Percentiles rank a stretch among this genome's conserved stretches.
These are phyloP conservation scores for Odontesthes bonariensis DNA, from an alignment of 2,113 vertebrate species.

Conservation along the genomic window DNA sequence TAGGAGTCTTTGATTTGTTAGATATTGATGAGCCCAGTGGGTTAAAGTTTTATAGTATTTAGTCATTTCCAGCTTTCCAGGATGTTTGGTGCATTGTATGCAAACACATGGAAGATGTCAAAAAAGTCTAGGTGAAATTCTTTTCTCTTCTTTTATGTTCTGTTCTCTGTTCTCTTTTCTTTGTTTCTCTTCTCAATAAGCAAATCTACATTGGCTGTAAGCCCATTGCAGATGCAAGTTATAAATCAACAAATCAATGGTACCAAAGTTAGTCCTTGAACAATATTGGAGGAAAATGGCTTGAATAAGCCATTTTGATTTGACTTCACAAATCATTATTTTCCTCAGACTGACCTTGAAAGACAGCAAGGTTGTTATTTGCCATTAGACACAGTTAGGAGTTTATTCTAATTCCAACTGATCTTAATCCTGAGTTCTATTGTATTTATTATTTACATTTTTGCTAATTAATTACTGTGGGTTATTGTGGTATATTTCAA, in stretches of 20 bases:
- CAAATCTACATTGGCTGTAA: conserved; percentile 37
- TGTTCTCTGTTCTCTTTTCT: not conserved
- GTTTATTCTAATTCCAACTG: conserved; percentile 1
- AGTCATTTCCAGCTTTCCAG: no score
- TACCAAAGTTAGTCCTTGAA: conserved; percentile 71
- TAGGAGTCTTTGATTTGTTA: not conserved
- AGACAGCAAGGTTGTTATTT: conserved; percentile 44
- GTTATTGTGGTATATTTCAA: conserved; percentile 14
- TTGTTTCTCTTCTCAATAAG: conserved; percentile 28
- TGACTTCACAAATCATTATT: conserved; percentile 68
- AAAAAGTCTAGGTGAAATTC: not conserved
- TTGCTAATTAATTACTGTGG: conserved; percentile 11
- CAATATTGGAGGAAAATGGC: conserved; percentile 73
- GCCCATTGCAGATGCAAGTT: conserved; percentile 55
- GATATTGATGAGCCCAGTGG: conserved; percentile 1
- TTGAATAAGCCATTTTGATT: conserved; percentile 76
- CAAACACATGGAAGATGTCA: no score
- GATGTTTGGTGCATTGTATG: no score
- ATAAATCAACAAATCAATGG: conserved; percentile 77
- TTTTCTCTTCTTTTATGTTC: conserved; percentile 10
- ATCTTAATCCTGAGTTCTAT: not conserved
- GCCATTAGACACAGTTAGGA: conserved; percentile 6
- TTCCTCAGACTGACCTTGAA: conserved; percentile 58
- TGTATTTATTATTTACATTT: conserved; percentile 5
- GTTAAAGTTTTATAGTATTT: not conserved